Conservation (phyloP, 2,888 invertebrate species). For the Stenodema calcarata region DNA sequence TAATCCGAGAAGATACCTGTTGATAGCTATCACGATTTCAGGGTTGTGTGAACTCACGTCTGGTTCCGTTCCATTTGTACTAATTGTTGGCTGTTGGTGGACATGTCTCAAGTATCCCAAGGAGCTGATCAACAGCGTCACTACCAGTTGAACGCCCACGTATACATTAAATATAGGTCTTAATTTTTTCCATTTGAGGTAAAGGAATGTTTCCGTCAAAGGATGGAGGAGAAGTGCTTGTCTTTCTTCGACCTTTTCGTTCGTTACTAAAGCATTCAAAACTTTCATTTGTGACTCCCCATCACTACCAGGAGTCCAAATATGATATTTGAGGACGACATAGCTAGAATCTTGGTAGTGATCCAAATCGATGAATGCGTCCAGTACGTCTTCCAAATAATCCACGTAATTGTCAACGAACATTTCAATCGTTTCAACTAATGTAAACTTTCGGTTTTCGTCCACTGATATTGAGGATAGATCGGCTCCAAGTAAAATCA, state of each 20-base stretch:
- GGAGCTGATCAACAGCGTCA: constrained; percentile 64
- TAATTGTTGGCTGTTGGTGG: neutral
- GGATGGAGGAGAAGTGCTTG: constrained; percentile 66
- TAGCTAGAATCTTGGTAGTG: constrained; percentile 58
- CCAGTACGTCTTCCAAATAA: neutral
- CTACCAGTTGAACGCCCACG: constrained; percentile 64
- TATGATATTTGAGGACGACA: constrained; percentile 65
- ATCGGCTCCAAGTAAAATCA: constrained; percentile 64
- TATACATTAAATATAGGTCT: constrained; percentile 66
- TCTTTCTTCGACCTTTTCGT: constrained; percentile 65
- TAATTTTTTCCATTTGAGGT: constrained; percentile 67
- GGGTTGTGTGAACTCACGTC: neutral
- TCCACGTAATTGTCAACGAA: neutral
- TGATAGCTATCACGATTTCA: neutral
- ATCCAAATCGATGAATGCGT: neutral
- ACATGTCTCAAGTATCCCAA: constrained; percentile 59
- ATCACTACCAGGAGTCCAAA: constrained; percentile 58
- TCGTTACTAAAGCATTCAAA: constrained; percentile 65
- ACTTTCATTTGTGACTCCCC: constrained; percentile 64
- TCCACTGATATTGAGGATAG: constrained; percentile 60
- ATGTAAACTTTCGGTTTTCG: constrained; percentile 61
- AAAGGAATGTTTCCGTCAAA: constrained; percentile 67
- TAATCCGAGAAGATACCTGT: neutral
- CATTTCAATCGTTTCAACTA: constrained; percentile 58
- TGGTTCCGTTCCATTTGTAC: neutral